These are phyloP conservation scores for Harpalus rufipes DNA, from an alignment of 2,888 invertebrate species.

Conservation along the genomic window DNA sequence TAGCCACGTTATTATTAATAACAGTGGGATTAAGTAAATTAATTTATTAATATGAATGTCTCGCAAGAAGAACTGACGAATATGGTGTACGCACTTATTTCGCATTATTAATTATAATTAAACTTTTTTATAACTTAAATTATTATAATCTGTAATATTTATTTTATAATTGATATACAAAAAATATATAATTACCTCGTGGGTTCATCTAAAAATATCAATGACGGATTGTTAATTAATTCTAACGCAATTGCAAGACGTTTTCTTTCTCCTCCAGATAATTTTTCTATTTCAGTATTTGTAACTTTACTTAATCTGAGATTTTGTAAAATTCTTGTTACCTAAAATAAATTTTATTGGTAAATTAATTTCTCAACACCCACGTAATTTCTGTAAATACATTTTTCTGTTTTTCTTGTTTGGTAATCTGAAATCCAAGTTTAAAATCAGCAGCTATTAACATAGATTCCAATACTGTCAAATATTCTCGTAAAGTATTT, in stretches of 20 bases:
- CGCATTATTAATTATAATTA: too few relatives aligned
- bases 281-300: constrained; percentile 84
- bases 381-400: constrained; percentile 76
- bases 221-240: constrained; percentile 95
- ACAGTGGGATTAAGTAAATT: too few relatives aligned
- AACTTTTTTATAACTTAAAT: too few relatives aligned
- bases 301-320: constrained; percentile 86
- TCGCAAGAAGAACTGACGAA: too few relatives aligned
- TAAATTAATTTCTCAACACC: too few relatives aligned
- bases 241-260: constrained; percentile 95
- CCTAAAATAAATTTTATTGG: constrained; percentile 79
- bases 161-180: not conserved
- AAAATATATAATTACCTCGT: constrained; percentile 86
- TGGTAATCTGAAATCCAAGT: constrained; percentile 82
- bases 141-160: too few relatives aligned
- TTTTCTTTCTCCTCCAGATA: constrained; percentile 96
- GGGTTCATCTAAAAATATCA: constrained; percentile 97
- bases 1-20: too few relatives aligned
- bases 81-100: too few relatives aligned
- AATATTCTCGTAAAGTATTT: constrained; percentile 87
- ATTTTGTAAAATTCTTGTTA: constrained; percentile 90
- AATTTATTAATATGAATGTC: too few relatives aligned
- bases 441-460: constrained; percentile 90
- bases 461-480: constrained; percentile 92
- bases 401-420: constrained; percentile 81